Percentiles rank a stretch among this genome's conserved stretches.
phyloP scores from a whole-genome alignment of 1,140 invertebrate species.

The Tetraneura akinire region DNA sequence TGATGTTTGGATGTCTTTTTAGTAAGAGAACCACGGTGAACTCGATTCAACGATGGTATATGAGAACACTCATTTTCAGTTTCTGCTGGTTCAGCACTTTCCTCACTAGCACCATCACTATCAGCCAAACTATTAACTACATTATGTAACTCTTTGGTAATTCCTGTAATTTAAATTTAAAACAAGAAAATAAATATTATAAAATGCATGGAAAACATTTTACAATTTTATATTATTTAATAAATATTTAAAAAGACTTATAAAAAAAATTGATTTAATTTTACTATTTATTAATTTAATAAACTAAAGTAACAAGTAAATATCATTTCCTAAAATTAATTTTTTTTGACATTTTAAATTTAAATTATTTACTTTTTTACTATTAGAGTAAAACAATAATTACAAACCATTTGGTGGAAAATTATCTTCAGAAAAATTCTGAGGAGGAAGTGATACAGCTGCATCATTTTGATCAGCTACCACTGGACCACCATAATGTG shows the following conservation, averaged over 20 bases:
- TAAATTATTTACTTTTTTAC: no score
- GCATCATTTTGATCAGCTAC: slow-evolving; percentile 38
- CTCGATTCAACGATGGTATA: slow-evolving; percentile 31
- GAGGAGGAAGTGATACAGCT: slow-evolving; percentile 38
- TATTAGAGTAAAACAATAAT: neutral
- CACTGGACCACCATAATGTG: slow-evolving; percentile 55
- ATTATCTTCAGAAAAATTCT: slow-evolving; percentile 48
- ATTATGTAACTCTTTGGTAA: slow-evolving; percentile 44
- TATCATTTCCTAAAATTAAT: no score
- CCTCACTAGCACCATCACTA: slow-evolving; percentile 40
- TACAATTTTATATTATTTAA: no score
- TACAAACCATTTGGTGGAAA: slow-evolving; percentile 44
- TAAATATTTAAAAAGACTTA: no score
- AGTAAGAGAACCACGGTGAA: slow-evolving; percentile 36
- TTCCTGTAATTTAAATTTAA: slow-evolving; percentile 30
- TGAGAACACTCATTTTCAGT: slow-evolving; percentile 42
- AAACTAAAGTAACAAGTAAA: no score
- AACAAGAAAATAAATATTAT: neutral
- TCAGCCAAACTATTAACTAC: neutral
- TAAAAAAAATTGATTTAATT: no score
- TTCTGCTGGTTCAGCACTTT: slow-evolving; percentile 45
- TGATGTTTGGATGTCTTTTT: slow-evolving; percentile 50
- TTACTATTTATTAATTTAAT: no score
- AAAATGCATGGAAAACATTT: no score
- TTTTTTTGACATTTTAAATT: no score